Base-by-base conservation (phyloP, 2,888 invertebrate species). In the Drosophila cognata region DNA sequence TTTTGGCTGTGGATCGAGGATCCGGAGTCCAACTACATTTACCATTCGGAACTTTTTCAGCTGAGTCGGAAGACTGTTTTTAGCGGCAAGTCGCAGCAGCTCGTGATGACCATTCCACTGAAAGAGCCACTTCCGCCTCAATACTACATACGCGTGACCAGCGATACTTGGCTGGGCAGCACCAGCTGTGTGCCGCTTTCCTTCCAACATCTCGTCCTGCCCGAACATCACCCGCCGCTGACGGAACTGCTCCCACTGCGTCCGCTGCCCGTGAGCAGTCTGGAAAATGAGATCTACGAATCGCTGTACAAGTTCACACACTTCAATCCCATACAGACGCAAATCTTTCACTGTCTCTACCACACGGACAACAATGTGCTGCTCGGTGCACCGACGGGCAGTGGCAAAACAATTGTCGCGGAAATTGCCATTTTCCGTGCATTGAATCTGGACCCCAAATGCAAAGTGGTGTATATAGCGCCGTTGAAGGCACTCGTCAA, bases 1-100 rank as follows among this genome's bases (percentile, higher is more conserved):
- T 99, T 98, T 93, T 99, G 98, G 97, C 95, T 99, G 71, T 99
- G 99, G 98, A 97, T 99, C 36, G 99, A 99, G 93, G 99, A 99
- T 93, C 97, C 99, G 0, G 97, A 97, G 48, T 97, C 95, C 59
- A 98, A 99, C 92, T 96, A 96, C 81, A 99, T 99, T 93, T 98
- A 99, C 93, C 99, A 99, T 93, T 97, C 97, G 63, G 99, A 99
- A 92, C 96, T 97, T 89, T 97, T 99, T 92, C 95, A 92, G 73
- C 66, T 91, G 4, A 90, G 59, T 6, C 89, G 92, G 0, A 92
- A 94, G 62, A 89, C 96, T 95, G 97, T 97, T 0, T 93, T 95
- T 48, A 94, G 94, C 1, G 94, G 94, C 18, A 97, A 98, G 84
- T 94, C 96, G 0, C 97, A 98, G 91, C 96, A 97, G 85, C 94